Evolutionary conservation across 2,113 vertebrate genomes (phyloP).

Genomic region (Onychostruthus taczanowskii): DNA sequence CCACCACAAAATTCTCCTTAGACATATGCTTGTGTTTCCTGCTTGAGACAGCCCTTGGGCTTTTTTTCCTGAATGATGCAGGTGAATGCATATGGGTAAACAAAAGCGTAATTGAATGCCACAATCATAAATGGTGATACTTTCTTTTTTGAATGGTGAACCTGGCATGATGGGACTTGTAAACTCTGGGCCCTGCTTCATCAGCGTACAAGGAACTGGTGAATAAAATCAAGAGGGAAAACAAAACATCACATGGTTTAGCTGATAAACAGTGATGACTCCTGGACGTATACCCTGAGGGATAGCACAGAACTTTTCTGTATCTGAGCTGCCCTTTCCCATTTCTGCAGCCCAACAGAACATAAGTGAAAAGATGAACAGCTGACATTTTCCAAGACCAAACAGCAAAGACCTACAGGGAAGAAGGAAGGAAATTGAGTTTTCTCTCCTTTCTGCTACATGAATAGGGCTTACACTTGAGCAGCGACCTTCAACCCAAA

Average conservation of each 20-base stretch:
- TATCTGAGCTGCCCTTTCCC: not conserved
- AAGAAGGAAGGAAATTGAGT: not conserved
- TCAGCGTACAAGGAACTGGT: accelerated
- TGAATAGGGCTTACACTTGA: not conserved
- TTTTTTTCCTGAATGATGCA: not conserved
- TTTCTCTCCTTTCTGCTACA: not conserved
- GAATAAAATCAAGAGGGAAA: not conserved
- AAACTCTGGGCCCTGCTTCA: not conserved
- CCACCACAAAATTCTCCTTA: not conserved
- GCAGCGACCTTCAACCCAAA: not conserved
- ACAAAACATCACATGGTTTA: not conserved
- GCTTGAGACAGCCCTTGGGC: not conserved
- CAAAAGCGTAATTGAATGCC: not conserved
- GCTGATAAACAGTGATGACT: not conserved
- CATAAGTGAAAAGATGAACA: not conserved
- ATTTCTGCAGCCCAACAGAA: not conserved
- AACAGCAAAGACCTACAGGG: not conserved
- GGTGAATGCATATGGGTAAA: not conserved
- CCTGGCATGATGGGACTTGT: not conserved
- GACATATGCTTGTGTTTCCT: not conserved
- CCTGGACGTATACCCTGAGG: not conserved
- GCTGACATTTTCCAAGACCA: not conserved
- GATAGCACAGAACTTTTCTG: not conserved
- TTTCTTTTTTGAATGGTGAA: not conserved
- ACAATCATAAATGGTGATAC: not conserved